phyloP scores from a whole-genome alignment of 2,888 invertebrate species.

The Eumerus sabulonum region DNA sequence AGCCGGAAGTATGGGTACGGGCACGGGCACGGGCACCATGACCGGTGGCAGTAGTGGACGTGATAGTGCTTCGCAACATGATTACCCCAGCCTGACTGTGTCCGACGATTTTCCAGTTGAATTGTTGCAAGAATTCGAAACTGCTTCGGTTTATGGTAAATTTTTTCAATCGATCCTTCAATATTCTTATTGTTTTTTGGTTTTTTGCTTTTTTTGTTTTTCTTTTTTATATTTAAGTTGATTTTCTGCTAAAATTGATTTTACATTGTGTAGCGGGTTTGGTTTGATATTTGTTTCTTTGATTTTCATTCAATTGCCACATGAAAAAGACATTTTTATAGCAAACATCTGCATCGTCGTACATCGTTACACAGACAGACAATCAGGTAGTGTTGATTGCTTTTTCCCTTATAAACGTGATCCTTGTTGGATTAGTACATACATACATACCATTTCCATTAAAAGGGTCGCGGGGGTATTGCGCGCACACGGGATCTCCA shows the following conservation, averaged over 20 bases:
- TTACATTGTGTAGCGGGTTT: constrained; percentile 4
- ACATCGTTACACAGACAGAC: too few species aligned
- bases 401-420: too few species aligned
- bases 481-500: too few species aligned
- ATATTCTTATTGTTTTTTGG: constrained; percentile 37
- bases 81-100: constrained; percentile 79
- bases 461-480: too few species aligned
- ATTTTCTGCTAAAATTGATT: constrained; percentile 27
- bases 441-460: too few species aligned
- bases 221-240: constrained; percentile 8
- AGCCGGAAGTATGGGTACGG: background rate
- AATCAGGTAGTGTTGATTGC: too few species aligned
- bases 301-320: constrained; percentile 42
- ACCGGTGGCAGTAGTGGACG: constrained; percentile 71
- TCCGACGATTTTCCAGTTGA: constrained; percentile 79
- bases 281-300: constrained; percentile 15
- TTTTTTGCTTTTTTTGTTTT: constrained; percentile 21
- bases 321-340: constrained; percentile 21
- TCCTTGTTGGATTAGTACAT: too few species aligned
- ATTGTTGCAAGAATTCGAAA: constrained; percentile 77
- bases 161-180: constrained; percentile 63
- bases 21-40: constrained; percentile 58
- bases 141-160: constrained; percentile 78
- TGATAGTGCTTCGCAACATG: constrained; percentile 78
- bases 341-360: too few species aligned